phyloP scores from a whole-genome alignment of 1,140 invertebrate genomes.

The Heliothis subflexa region DNA sequence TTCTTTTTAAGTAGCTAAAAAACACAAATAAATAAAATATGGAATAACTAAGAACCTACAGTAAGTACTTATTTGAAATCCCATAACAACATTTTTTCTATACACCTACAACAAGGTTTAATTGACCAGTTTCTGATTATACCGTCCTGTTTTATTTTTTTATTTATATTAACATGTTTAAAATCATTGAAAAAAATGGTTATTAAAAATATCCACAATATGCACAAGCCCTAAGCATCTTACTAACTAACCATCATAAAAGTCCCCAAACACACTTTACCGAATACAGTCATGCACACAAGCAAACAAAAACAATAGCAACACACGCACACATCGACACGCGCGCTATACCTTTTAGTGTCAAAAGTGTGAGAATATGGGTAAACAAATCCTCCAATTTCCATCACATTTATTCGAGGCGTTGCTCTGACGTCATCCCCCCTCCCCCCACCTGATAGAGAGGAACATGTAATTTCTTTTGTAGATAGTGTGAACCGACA shows the following conservation, averaged over 20 bases:
- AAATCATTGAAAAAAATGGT: no score
- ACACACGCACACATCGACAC: slow-evolving; percentile 40
- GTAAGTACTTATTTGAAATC: no score
- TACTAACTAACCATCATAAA: slow-evolving; percentile 41
- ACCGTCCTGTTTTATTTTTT: no score
- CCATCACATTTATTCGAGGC: slow-evolving; percentile 84
- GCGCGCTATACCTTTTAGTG: slow-evolving; percentile 77
- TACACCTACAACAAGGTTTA: no score
- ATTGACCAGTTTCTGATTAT: no score
- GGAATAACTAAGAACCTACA: no score
- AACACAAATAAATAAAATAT: background rate
- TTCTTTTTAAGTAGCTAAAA: background rate
- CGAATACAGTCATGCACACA: slow-evolving; percentile 31
- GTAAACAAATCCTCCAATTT: slow-evolving; percentile 86
- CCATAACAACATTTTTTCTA: no score
- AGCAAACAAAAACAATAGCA: slow-evolving; percentile 29
- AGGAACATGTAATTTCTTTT: slow-evolving; percentile 82
- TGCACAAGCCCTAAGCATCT: slow-evolving; percentile 9
- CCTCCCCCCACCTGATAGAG: slow-evolving; percentile 62
- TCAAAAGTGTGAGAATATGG: slow-evolving; percentile 85
- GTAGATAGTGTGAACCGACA: slow-evolving; percentile 81
- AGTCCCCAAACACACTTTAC: slow-evolving; percentile 39
- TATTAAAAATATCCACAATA: background rate
- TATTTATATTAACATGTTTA: no score
- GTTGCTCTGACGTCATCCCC: slow-evolving; percentile 74